Evolutionary conservation across 2,797 vertebrate species (phyloP).

Genomic region (Sylvilagus floridanus): DNA sequence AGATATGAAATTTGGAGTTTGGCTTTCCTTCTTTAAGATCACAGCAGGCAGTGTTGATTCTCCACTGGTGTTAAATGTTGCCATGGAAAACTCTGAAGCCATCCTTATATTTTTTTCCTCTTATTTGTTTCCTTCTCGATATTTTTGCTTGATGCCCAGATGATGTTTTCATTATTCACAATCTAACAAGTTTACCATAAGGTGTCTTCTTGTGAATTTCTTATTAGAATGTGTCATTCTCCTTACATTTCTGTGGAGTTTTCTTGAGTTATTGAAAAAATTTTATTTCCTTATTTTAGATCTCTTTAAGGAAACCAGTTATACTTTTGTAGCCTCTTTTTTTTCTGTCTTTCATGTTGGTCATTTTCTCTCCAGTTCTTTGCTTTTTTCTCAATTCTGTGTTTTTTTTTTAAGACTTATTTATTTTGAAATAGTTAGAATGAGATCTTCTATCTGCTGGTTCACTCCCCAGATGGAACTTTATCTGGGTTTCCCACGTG

Average conservation of each 20-base stretch:
- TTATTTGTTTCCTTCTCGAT: neutral
- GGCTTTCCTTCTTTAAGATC: neutral
- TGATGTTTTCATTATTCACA: neutral
- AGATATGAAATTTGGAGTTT: conserved; percentile 15
- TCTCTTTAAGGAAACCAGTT: neutral
- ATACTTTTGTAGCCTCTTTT: neutral
- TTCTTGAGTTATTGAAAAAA: conserved; percentile 1
- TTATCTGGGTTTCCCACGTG: no score
- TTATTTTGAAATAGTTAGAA: no score
- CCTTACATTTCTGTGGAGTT: neutral
- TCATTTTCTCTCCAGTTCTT: neutral
- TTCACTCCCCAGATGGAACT: no score
- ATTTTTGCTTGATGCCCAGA: neutral
- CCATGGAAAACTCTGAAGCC: neutral
- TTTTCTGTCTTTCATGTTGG: neutral
- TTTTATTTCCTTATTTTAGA: neutral
- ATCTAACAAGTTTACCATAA: neutral
- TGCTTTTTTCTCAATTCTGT: neutral
- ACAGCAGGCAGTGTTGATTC: neutral
- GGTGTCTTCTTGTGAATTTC: neutral
- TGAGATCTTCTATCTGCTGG: no score
- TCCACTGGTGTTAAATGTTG: neutral
- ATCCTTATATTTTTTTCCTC: neutral
- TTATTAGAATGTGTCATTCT: neutral
- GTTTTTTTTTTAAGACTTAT: neutral